These are phyloP conservation scores for Chloroclysta siterata DNA, from an alignment of 2,888 invertebrate genomes.

Conservation along the genomic window DNA sequence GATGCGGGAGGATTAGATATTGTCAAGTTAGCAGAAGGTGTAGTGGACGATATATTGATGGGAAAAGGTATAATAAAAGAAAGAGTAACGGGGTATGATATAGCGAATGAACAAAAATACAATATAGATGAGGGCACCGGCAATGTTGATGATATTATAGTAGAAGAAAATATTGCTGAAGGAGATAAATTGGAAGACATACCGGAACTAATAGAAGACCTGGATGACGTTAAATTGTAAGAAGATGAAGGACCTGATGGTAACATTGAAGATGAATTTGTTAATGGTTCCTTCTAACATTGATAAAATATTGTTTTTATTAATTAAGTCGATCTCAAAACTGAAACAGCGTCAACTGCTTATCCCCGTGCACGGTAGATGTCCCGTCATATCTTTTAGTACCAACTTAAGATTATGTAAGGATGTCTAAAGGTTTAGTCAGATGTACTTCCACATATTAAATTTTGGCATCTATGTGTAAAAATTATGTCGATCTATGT, in stretches of 20 bases:
- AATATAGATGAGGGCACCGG: neutral
- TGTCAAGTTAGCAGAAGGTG: neutral
- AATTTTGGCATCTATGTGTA: too few relatives aligned
- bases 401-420: too few relatives aligned
- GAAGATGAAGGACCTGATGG: neutral
- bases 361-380: too few relatives aligned
- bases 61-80: neutral
- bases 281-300: neutral
- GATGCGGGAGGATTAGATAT: neutral
- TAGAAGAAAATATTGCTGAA: constrained; percentile 2
- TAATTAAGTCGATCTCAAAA: too few relatives aligned
- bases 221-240: neutral
- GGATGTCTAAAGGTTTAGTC: too few relatives aligned
- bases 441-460: too few relatives aligned
- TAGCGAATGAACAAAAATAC: constrained; percentile 6
- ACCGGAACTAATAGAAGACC: neutral
- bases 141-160: constrained; percentile 7
- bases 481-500: too few relatives aligned
- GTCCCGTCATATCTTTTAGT: too few relatives aligned
- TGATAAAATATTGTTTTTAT: neutral
- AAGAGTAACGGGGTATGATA: constrained; percentile 13
- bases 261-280: neutral
- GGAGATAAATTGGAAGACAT: neutral
- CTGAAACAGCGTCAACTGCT: too few relatives aligned
- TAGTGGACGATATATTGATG: constrained; percentile 1